Percentiles rank a stretch among this genome's conserved stretches.
phyloP scores from a whole-genome alignment of 2,888 invertebrate species.

The Coenonympha glycerion region DNA sequence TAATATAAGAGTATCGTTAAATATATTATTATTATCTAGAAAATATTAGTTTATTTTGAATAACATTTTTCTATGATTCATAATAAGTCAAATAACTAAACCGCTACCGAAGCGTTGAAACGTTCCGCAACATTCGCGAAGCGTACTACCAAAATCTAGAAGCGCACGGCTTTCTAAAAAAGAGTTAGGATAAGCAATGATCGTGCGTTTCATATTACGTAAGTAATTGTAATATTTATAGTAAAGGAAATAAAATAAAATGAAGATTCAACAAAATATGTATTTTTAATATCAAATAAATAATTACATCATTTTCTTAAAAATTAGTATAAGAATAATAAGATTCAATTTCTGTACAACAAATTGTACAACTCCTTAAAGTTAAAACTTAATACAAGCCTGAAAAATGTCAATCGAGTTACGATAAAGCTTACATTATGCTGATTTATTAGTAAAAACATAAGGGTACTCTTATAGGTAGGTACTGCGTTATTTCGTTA shows the following conservation, averaged over 20 bases:
- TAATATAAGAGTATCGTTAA: too few species aligned
- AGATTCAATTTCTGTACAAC: constrained; percentile 69
- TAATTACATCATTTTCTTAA: constrained; percentile 53
- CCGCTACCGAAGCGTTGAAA: constrained; percentile 92
- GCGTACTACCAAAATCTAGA: constrained; percentile 93
- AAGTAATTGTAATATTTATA: background rate
- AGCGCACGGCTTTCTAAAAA: constrained; percentile 80
- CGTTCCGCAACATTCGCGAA: constrained; percentile 91
- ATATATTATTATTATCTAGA: too few species aligned
- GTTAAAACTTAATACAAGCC: constrained; percentile 14
- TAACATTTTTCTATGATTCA: too few species aligned
- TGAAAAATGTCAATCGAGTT: background rate
- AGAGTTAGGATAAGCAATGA: too few species aligned
- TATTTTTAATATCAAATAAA: constrained; percentile 50
- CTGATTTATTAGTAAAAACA: background rate
- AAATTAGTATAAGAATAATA: constrained; percentile 58
- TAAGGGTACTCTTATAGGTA: constrained; percentile 25
- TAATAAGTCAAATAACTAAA: constrained; percentile 95
- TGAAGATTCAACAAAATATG: constrained; percentile 1
- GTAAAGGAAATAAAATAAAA: background rate
- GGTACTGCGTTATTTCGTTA: constrained; percentile 11
- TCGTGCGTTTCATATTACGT: too few species aligned
- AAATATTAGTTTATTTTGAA: too few species aligned
- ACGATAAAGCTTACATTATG: background rate
- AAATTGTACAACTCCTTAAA: constrained; percentile 55